Base-by-base conservation (phyloP, 2,113 vertebrate species). In the Paramisgurnus dabryanus region DNA sequence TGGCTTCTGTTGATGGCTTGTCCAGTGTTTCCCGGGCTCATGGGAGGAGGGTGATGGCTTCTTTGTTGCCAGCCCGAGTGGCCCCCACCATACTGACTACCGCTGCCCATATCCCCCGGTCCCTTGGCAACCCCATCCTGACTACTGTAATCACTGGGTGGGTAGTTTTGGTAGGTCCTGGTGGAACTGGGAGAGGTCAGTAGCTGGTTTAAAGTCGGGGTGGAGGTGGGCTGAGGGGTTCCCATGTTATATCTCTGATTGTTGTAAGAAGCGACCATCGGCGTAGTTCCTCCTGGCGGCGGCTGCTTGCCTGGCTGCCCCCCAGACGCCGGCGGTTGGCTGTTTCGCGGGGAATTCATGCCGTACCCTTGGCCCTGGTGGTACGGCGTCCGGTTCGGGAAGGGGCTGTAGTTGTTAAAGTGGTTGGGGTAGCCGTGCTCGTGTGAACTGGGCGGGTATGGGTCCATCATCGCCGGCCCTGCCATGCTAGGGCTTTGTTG, bases 401-500 rank as follows among this genome's bases (percentile, higher is more conserved):
- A 98, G 13, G 89, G 89, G 88, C 89, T 91, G 93, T 96, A 98
- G 88, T 93, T 96, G 94, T 97, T 98, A 87, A 96, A 98, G 91
- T 96, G 95, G 93, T 95, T 98, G 79, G 94, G 90, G 92, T 95
- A 97, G 93, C 94, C 95, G 92, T 95, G 95, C 83, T 97, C 94
- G 88, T 96, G 95, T 78, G 95, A 96, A 92, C 96, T 96, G 82
- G 93, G 88, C 89, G 94, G 93, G 88, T 94, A 96, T 79, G 93
- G 83, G 93, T 95, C 94, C 91, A 95, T 94, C 90, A 94, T 92
- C 89, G 91, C 89, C 86, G 93, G 91, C 90, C 92, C 91, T 95
- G 96, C 95, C 96, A 98, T 96, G 95, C 96, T 95, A 95, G 96
- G 95, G 96, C 96, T 98, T 98, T 98, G 96, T 98, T 98, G 96